Evolutionary conservation across 2,888 invertebrate species (phyloP), one percentile per base, ranked within the genome.

Genomic region (Limnephilus rhombicus): DNA sequence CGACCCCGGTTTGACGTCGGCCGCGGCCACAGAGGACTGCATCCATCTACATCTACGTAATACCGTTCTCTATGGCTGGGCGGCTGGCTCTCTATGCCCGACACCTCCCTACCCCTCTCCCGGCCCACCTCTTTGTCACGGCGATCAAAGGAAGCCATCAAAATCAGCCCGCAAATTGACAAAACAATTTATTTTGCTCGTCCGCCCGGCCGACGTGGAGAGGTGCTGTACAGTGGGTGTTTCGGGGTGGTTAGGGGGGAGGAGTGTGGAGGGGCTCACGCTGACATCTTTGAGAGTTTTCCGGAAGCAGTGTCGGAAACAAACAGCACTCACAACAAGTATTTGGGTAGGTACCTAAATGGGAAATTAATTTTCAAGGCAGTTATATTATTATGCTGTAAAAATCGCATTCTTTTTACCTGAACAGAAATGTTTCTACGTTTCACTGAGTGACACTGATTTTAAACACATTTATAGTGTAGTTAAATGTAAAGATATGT

Each of bases 131-230:
- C 91, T 92, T 93, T 92, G 93, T 93, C 93, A 91, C 90, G 90
- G 89, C 90, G 93, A 93, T 93, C 92, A 93, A 93, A 93, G 91
- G 92, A 91, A 92, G 90, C 93, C 91, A 92, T 93, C 93, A 93
- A 93, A 93, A 92, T 93, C 93, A 93, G 92, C 87, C 89, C 93
- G 90, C 93, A 87, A 93, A 93, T 93, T 92, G 93, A 93, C 93
- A 93, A 93, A 93, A 93, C 93, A 93, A 93, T 93, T 93, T 93
- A 92, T 92, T 92, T 92, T 85, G 92, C 82, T 83, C 31, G 82
- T 37, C 49, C 83, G 91, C 89, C 91, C 85, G 91, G 92, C 93
- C 88, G 89, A 80, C 85, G 37, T 88, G 85, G 41, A 83, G 85
- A 68, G 68, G 80, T n/a, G 85, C 18, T 37, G 29, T 29, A 18